These are phyloP conservation scores for Alligator sinensis DNA, from an alignment of 2,113 vertebrate species.

Conservation along the genomic window DNA sequence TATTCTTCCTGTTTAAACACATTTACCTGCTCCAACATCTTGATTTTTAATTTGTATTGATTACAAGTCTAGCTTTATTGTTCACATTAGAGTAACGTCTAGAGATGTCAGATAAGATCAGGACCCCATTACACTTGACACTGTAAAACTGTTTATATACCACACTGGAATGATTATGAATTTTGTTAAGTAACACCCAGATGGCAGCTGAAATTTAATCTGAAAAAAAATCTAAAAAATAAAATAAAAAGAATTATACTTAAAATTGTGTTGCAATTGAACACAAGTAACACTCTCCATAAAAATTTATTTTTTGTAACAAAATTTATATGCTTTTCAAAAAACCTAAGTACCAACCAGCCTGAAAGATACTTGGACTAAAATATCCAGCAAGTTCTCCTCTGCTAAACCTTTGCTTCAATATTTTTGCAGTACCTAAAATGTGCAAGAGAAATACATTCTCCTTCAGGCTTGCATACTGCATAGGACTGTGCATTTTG, in stretches of 20 bases:
- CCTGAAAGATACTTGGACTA: background rate
- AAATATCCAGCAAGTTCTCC: background rate
- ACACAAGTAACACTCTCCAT: background rate
- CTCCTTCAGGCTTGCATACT: too few species aligned
- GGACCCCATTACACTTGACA: background rate
- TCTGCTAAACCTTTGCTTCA: background rate
- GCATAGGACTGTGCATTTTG: background rate
- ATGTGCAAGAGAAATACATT: background rate
- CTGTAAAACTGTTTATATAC: background rate
- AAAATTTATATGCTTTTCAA: fast-evolving
- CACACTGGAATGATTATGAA: background rate
- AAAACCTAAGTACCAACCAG: background rate
- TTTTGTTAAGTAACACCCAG: background rate
- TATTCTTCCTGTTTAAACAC: background rate
- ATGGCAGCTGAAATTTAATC: background rate
- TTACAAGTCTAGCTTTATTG: background rate
- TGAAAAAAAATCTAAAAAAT: background rate
- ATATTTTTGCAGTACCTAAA: background rate
- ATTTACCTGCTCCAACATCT: background rate
- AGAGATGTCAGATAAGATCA: background rate
- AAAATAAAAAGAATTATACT: background rate
- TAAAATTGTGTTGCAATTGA: background rate
- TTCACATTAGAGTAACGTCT: background rate
- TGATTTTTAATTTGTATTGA: background rate
- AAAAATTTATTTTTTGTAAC: background rate